A percentile compares a stretch with the other conserved stretches of the same genome.
phyloP scores from a whole-genome alignment of 1,140 invertebrate genomes.

The Drosophila subobscura region DNA sequence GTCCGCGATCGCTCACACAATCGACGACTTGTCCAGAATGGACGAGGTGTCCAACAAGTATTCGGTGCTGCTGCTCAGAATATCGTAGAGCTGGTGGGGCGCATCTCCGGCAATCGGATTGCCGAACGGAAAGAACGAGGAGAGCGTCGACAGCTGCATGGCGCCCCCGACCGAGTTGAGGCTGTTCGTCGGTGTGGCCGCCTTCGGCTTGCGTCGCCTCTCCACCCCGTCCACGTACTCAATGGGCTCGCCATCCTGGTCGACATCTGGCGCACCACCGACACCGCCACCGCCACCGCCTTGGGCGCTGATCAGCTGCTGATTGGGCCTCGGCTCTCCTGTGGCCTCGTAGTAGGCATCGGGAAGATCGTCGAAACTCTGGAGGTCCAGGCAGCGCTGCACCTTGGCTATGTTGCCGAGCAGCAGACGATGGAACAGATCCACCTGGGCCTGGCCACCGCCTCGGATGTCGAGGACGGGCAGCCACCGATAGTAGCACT shows the following conservation, averaged over 20 bases:
- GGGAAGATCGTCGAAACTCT: conserved; percentile 75
- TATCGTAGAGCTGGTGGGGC: conserved; percentile 77
- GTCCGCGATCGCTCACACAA: conserved; percentile 62
- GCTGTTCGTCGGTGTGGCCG: conserved; percentile 44
- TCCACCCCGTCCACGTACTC: conserved; percentile 79
- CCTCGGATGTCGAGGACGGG: conserved; percentile 91
- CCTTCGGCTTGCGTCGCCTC: conserved; percentile 53
- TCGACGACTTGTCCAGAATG: conserved; percentile 80
- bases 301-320: not conserved
- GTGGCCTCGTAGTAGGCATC: conserved; percentile 66
- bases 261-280: not conserved
- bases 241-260: conserved; percentile 13
- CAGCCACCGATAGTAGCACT: conserved; percentile 95
- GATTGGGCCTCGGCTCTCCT: conserved; percentile 41
- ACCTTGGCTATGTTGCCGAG: conserved; percentile 86
- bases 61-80: conserved; percentile 75
- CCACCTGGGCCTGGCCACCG: conserved; percentile 89
- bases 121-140: conserved; percentile 85
- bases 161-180: conserved; percentile 38
- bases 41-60: conserved; percentile 71
- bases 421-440: conserved; percentile 85
- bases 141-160: conserved; percentile 71
- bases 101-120: conserved; percentile 73
- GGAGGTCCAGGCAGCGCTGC: conserved; percentile 78
- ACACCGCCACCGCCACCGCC: not conserved